A percentile compares a stretch with the other conserved stretches of the same genome.
phyloP scores from a whole-genome alignment of 1,140 invertebrate species.

The Trachelipus rathkii region DNA sequence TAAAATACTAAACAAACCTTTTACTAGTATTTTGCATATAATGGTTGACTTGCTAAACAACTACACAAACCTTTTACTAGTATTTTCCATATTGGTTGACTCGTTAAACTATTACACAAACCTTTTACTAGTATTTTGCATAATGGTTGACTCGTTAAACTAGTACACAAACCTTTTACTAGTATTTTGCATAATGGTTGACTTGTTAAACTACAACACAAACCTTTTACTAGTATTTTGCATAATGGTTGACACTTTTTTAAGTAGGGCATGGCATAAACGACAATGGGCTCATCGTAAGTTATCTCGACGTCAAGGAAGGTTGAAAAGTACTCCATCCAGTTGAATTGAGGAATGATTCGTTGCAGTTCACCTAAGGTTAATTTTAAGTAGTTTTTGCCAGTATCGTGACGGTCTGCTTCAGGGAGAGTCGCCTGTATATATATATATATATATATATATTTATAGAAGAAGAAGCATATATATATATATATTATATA shows the following conservation, averaged over 20 bases:
- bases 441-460: background rate
- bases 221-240: slow-evolving; percentile 64
- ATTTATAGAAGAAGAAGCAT: too few relatives aligned
- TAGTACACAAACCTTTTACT: too few relatives aligned
- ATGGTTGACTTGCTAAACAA: too few relatives aligned
- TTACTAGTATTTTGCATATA: too few relatives aligned
- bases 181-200: too few relatives aligned
- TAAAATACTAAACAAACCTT: too few relatives aligned
- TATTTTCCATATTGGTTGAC: too few relatives aligned
- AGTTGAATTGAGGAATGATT: slow-evolving; percentile 70
- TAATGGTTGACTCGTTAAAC: too few relatives aligned
- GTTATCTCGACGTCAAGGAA: slow-evolving; percentile 63
- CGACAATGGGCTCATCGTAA: slow-evolving; percentile 68
- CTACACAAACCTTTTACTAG: too few relatives aligned
- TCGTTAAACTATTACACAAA: too few relatives aligned
- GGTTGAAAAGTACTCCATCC: slow-evolving; percentile 68
- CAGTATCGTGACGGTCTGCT: slow-evolving; percentile 76
- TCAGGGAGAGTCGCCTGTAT: slow-evolving; percentile 67
- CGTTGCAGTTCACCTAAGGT: slow-evolving; percentile 61
- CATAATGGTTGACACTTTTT: slow-evolving; percentile 69
- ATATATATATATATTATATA: slow-evolving; percentile 22
- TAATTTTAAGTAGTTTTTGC: slow-evolving; percentile 68
- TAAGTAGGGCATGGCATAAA: slow-evolving; percentile 74
- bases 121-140: too few relatives aligned
- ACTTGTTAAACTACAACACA: background rate